These are phyloP conservation scores for Callitettix versicolor DNA, from an alignment of 1,140 invertebrate species.

Conservation along the genomic window DNA sequence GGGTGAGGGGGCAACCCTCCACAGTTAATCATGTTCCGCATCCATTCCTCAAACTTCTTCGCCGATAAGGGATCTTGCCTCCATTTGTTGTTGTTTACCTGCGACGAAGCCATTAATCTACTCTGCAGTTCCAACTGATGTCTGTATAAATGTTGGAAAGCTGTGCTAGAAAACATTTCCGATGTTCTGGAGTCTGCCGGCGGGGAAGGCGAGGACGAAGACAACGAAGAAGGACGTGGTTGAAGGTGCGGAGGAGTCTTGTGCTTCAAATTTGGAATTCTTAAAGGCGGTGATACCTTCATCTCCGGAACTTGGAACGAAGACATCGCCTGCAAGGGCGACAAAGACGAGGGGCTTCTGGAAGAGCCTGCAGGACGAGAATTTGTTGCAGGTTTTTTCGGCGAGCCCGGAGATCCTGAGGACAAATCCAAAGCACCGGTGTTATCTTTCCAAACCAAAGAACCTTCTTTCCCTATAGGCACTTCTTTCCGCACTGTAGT, in stretches of 20 bases:
- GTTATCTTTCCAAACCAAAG: constrained; percentile 6
- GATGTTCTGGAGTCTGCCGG: background rate
- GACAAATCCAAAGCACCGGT: constrained; percentile 12
- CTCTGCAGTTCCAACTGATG: constrained; percentile 16
- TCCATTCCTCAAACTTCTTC: constrained; percentile 14
- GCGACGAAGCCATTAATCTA: constrained; percentile 4
- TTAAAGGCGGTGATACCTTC: background rate
- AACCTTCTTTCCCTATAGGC: constrained; percentile 12
- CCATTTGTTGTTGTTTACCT: constrained; percentile 8
- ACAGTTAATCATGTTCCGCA: constrained; percentile 9
- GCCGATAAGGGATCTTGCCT: background rate
- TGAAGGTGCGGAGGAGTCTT: background rate
- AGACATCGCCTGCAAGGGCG: background rate
- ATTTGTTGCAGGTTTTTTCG: background rate
- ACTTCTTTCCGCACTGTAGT: constrained; percentile 16
- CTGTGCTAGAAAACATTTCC: background rate
- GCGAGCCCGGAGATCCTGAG: background rate
- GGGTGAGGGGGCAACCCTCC: constrained; percentile 7
- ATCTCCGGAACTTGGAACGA: constrained; percentile 1
- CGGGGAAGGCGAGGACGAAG: constrained; percentile 1
- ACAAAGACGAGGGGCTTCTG: background rate
- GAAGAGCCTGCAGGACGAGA: background rate
- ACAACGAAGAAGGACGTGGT: constrained; percentile 3
- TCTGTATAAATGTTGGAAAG: background rate
- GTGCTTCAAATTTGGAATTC: constrained; percentile 1